Evolutionary conservation across 2,888 invertebrate species (phyloP).

Genomic region (Thelaira solivaga): DNA sequence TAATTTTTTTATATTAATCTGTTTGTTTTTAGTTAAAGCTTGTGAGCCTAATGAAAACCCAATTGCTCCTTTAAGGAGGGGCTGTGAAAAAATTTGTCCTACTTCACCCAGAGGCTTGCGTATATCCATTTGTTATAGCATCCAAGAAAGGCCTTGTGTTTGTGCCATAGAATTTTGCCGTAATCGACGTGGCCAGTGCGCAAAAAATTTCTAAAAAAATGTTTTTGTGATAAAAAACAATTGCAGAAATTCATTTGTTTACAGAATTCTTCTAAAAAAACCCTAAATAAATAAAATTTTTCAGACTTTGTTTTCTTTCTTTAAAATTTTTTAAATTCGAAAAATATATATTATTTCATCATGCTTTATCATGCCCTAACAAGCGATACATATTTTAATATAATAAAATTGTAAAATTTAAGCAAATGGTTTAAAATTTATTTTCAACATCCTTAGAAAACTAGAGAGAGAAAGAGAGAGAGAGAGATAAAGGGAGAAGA

Average conservation of each 20-base stretch:
- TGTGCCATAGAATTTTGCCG: constrained; percentile 30
- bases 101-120: background rate
- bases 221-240: background rate
- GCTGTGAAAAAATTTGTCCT: constrained; percentile 27
- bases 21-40: constrained; percentile 16
- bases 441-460: too few relatives aligned
- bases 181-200: constrained; percentile 34
- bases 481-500: too few relatives aligned
- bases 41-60: constrained; percentile 25
- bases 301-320: too few relatives aligned
- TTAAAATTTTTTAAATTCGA: too few relatives aligned
- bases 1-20: background rate
- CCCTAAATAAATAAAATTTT: too few relatives aligned
- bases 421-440: too few relatives aligned
- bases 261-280: too few relatives aligned
- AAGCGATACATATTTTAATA: too few relatives aligned
- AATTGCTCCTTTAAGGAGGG: constrained; percentile 11
- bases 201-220: background rate
- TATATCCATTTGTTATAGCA: constrained; percentile 17
- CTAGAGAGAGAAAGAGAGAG: too few relatives aligned
- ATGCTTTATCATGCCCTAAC: too few relatives aligned
- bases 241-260: background rate
- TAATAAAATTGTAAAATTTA: too few relatives aligned
- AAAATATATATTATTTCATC: too few relatives aligned
- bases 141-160: constrained; percentile 29